Conservation (phyloP, 2,797 vertebrate genomes). For the Eulemur mongoz region DNA sequence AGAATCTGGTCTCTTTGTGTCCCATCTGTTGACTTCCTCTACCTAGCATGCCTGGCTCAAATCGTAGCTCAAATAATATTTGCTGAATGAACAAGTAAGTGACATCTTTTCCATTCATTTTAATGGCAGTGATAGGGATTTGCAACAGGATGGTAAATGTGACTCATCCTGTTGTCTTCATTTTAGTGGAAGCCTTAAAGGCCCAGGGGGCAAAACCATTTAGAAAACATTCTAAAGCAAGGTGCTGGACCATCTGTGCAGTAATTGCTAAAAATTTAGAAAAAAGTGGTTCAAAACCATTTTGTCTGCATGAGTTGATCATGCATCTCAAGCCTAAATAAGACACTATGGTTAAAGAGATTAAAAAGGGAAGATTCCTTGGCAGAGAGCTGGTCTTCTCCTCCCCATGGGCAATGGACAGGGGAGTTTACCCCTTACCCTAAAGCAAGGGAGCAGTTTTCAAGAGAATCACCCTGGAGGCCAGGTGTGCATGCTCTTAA, state of each 20-base stretch:
- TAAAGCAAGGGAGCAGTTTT: background rate
- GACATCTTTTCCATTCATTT: background rate
- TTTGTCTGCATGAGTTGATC: background rate
- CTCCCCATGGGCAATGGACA: rapidly evolving
- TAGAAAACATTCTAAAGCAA: background rate
- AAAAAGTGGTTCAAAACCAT: background rate
- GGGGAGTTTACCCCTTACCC: background rate
- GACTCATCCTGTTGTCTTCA: background rate
- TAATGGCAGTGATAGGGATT: background rate
- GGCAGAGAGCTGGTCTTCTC: background rate
- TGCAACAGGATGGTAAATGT: background rate
- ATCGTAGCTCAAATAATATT: background rate
- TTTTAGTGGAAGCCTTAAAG: background rate
- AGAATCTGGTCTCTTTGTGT: background rate
- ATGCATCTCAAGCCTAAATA: background rate
- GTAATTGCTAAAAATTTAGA: background rate
- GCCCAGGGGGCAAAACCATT: background rate
- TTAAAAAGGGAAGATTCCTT: background rate
- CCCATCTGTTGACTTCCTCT: rapidly evolving
- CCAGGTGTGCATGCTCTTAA: background rate
- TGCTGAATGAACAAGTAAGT: background rate
- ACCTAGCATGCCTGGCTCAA: background rate
- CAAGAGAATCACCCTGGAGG: background rate
- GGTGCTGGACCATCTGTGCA: background rate
- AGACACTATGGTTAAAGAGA: background rate